Evolutionary conservation across 2,888 invertebrate genomes (phyloP).

Genomic region (Trachelus stipa): DNA sequence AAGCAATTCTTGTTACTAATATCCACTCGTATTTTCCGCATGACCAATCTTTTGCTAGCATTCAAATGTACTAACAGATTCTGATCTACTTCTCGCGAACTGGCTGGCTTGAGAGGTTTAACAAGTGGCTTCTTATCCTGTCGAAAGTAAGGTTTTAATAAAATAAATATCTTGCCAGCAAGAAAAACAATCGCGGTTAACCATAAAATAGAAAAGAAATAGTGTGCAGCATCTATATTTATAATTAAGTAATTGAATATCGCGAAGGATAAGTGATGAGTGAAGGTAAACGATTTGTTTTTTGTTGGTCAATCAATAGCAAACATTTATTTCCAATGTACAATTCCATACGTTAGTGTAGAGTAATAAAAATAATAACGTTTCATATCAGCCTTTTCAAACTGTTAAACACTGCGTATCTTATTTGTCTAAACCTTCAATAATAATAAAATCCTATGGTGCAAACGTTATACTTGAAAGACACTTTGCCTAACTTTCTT

Average conservation of each 20-base stretch:
- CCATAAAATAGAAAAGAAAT: background rate
- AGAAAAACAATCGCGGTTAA: background rate
- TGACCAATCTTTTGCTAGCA: constrained; percentile 56
- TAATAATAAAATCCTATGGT: background rate
- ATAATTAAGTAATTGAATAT: background rate
- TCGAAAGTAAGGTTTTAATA: constrained; percentile 28
- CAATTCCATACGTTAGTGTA: background rate
- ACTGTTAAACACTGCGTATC: background rate
- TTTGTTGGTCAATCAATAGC: constrained; percentile 10
- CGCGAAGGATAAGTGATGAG: background rate
- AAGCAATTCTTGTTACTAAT: background rate
- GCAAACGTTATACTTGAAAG: background rate
- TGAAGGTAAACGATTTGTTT: constrained; percentile 1
- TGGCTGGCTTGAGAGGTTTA: constrained; percentile 44
- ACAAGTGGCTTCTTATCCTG: constrained; percentile 52
- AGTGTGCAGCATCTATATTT: background rate
- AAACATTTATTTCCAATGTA: constrained; percentile 13
- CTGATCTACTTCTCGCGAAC: constrained; percentile 51
- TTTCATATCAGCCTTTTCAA: background rate
- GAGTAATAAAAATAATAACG: background rate
- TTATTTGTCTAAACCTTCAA: background rate
- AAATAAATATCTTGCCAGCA: background rate
- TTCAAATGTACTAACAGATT: constrained; percentile 61
- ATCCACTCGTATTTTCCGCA: constrained; percentile 63
- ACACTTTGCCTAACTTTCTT: background rate